phyloP scores from a whole-genome alignment of 2,113 vertebrate species.

The Colossoma macropomum region DNA sequence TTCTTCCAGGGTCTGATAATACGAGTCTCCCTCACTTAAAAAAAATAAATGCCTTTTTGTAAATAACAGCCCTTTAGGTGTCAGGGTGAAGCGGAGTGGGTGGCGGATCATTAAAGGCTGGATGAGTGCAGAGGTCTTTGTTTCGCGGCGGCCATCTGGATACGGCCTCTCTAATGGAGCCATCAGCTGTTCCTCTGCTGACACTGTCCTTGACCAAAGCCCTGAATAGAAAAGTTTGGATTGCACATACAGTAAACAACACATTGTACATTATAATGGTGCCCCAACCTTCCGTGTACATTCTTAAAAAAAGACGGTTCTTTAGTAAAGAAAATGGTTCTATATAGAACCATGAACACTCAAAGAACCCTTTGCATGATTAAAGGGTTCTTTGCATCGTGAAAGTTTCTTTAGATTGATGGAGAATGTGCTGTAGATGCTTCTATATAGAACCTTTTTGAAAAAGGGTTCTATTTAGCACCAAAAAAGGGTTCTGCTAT shows the following conservation, averaged over 20 bases:
- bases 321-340: too few species aligned
- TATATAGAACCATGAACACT: too few species aligned
- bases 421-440: too few species aligned
- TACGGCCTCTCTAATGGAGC: constrained; percentile 30
- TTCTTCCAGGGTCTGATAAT: background rate
- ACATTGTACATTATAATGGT: too few species aligned
- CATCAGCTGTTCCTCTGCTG: constrained; percentile 30
- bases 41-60: background rate
- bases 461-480: too few species aligned
- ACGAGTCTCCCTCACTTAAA: background rate
- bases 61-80: background rate
- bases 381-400: too few species aligned
- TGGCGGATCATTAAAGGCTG: constrained; percentile 35
- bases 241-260: background rate
- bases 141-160: constrained; percentile 42
- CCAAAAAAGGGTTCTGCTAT: too few species aligned
- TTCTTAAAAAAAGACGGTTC: too few species aligned
- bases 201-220: background rate
- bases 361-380: too few species aligned
- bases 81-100: constrained; percentile 3
- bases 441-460: too few species aligned
- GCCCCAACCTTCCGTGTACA: too few species aligned
- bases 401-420: too few species aligned
- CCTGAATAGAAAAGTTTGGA: background rate
- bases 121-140: constrained; percentile 1